These are phyloP conservation scores for Tetraneura akinire DNA, from an alignment of 1,140 invertebrate genomes.

Conservation along the genomic window DNA sequence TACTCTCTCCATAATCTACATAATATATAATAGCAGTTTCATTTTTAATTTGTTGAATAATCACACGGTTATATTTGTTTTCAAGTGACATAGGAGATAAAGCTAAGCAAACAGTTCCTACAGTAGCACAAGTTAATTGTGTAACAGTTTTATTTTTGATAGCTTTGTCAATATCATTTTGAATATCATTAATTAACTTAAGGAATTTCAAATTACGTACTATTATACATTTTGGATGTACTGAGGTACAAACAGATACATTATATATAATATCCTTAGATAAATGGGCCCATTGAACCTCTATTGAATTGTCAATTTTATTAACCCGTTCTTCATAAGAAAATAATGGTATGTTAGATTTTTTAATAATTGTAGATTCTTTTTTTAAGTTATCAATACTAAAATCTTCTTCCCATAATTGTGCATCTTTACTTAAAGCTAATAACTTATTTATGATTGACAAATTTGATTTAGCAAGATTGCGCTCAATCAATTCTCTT, in stretches of 20 bases:
- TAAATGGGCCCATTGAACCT: constrained; percentile 38
- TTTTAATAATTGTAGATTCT: neutral
- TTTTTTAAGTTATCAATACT: neutral
- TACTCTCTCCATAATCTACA: constrained; percentile 29
- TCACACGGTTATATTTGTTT: constrained; percentile 26
- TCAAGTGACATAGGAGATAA: neutral
- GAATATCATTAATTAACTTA: neutral
- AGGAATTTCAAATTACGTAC: neutral
- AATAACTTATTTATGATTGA: neutral
- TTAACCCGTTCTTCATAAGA: neutral
- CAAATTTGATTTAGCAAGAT: neutral
- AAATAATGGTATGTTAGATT: constrained; percentile 10
- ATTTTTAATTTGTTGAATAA: constrained; percentile 5
- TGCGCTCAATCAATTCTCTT: constrained; percentile 32
- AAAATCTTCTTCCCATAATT: constrained; percentile 15
- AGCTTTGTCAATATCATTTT: constrained; percentile 26
- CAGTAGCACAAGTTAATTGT: neutral
- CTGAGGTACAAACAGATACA: neutral
- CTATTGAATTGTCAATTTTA: neutral
- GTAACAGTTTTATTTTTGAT: neutral
- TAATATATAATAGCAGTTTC: neutral
- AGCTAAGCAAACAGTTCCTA: constrained; percentile 30
- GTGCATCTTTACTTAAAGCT: neutral
- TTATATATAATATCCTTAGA: neutral
- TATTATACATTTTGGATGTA: constrained; percentile 26